Evolutionary conservation across 2,113 vertebrate genomes (phyloP).

Genomic region (Chamaea fasciata): DNA sequence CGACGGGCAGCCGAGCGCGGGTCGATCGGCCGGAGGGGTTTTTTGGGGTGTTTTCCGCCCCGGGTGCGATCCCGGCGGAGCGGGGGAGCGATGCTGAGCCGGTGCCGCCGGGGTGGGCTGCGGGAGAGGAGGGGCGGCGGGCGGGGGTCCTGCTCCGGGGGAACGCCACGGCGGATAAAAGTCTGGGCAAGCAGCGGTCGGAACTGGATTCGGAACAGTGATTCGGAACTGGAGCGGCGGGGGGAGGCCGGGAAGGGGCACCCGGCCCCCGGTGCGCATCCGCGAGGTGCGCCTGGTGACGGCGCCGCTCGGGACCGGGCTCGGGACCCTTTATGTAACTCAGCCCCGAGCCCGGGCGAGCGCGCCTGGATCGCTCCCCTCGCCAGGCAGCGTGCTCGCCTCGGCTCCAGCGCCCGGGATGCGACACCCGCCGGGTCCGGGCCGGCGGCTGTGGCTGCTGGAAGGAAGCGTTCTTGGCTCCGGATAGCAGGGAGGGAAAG

Average conservation of each 20-base stretch:
- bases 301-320: background rate
- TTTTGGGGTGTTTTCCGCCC: background rate
- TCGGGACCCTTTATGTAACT: background rate
- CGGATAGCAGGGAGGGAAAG: fast-evolving
- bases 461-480: background rate
- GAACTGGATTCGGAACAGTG: too few species aligned
- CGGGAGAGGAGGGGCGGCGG: background rate
- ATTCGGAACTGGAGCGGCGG: background rate
- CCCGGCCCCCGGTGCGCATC: background rate
- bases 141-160: background rate
- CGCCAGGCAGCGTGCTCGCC: background rate
- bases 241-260: background rate
- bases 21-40: background rate
- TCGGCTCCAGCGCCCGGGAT: background rate
- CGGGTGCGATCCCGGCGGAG: background rate
- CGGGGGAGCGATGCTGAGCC: background rate
- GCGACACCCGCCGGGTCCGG: background rate
- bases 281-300: fast-evolving
- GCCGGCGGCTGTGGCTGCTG: background rate
- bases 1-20: background rate
- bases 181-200: background rate
- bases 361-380: background rate
- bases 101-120: background rate
- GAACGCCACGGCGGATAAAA: background rate
- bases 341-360: background rate